phyloP scores from a whole-genome alignment of 2,797 vertebrate genomes.

The Xerus rutilus region DNA sequence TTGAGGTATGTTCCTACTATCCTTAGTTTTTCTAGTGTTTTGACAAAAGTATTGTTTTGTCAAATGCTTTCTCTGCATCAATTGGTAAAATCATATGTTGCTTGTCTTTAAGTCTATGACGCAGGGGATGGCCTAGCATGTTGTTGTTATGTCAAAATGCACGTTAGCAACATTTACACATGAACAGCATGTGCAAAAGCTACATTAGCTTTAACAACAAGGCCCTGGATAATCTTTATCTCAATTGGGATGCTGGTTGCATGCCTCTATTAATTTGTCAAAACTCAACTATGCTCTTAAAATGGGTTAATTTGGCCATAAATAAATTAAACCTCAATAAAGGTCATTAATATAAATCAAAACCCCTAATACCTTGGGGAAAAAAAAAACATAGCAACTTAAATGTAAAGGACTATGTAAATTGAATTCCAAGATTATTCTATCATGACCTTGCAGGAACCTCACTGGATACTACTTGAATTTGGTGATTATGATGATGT shows the following conservation, averaged over 20 bases:
- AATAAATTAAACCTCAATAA: not conserved
- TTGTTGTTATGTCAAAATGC: not conserved
- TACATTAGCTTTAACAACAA: not conserved
- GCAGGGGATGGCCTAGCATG: not conserved
- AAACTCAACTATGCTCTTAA: not conserved
- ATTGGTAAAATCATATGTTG: too few relatives aligned
- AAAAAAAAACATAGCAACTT: not conserved
- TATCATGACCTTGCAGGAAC: not conserved
- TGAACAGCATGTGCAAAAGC: not conserved
- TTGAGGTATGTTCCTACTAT: too few relatives aligned
- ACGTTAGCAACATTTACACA: not conserved
- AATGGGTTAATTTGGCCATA: not conserved
- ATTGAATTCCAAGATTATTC: not conserved
- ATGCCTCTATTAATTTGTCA: not conserved
- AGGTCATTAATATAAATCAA: not conserved
- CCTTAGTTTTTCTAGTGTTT: too few relatives aligned
- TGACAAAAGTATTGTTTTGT: too few relatives aligned
- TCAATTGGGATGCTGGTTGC: not conserved
- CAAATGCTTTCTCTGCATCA: too few relatives aligned
- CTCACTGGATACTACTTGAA: not conserved
- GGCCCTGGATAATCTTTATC: not conserved
- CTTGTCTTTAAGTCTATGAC: too few relatives aligned
- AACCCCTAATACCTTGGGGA: not conserved
- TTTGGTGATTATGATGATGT: not conserved
- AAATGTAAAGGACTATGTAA: not conserved